These are phyloP conservation scores for Pachyuromys duprasi DNA, from an alignment of 2,797 vertebrate species.

Conservation along the genomic window DNA sequence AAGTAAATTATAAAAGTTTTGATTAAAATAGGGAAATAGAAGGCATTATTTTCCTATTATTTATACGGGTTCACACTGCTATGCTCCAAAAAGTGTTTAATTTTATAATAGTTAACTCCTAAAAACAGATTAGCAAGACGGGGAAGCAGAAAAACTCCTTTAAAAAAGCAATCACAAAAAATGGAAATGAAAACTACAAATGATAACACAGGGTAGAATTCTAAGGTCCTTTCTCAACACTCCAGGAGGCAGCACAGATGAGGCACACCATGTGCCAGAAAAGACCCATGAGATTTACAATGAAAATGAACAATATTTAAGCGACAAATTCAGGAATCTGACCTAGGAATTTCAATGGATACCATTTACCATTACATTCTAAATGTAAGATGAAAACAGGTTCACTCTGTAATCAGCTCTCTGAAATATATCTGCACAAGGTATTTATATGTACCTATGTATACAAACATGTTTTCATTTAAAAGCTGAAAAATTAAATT, in stretches of 20 bases:
- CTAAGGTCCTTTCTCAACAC: background rate
- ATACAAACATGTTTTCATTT: slow-evolving; percentile 34
- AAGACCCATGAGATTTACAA: background rate
- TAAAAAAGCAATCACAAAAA: background rate
- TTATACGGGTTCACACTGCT: background rate
- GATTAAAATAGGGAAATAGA: background rate
- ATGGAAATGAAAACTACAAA: background rate
- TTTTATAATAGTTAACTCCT: background rate
- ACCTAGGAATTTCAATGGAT: background rate
- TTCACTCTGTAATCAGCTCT: background rate
- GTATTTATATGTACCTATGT: background rate
- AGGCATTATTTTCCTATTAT: background rate
- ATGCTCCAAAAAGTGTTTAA: background rate
- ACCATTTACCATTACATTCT: background rate
- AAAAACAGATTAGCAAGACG: background rate
- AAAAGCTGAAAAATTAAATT: background rate
- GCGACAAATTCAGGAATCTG: background rate
- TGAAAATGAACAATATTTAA: background rate
- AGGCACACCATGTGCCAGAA: background rate
- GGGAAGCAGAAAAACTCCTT: background rate
- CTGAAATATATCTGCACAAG: slow-evolving; percentile 37
- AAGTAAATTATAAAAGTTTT: background rate
- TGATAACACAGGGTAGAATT: background rate
- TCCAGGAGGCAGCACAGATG: background rate
- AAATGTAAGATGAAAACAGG: background rate